Evolutionary conservation across 2,797 vertebrate species (phyloP).

Genomic region (Geotrypetes seraphini): DNA sequence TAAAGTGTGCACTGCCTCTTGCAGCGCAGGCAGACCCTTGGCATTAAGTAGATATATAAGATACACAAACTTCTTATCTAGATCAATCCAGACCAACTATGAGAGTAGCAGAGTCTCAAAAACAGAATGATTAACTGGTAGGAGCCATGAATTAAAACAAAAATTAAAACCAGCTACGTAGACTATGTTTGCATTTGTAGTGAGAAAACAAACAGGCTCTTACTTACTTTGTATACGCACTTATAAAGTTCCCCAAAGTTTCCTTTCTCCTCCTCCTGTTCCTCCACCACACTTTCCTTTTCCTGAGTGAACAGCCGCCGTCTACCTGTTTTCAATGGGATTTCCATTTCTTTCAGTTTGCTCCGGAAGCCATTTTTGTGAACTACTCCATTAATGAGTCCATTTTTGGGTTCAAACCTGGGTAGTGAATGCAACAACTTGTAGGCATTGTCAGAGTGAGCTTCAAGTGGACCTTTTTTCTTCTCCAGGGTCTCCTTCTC

Average conservation of each 20-base stretch:
- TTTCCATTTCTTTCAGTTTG: conserved; percentile 80
- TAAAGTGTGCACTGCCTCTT: too few relatives aligned
- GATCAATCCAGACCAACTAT: accelerated
- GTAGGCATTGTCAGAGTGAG: conserved; percentile 71
- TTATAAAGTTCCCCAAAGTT: conserved; percentile 93
- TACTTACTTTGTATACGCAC: conserved; percentile 89
- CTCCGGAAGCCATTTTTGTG: conserved; percentile 78
- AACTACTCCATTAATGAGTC: conserved; percentile 64
- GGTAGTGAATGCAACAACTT: conserved; percentile 77
- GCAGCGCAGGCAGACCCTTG: too few relatives aligned
- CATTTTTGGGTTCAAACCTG: conserved; percentile 94
- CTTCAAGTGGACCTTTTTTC: conserved; percentile 85
- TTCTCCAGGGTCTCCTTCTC: conserved; percentile 89
- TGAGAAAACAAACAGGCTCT: accelerated
- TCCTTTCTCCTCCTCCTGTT: conserved; percentile 67
- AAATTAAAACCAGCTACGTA: background rate
- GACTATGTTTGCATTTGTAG: accelerated
- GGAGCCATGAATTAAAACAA: accelerated
- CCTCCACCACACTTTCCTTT: conserved; percentile 77
- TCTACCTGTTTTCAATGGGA: conserved; percentile 81
- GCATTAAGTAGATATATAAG: too few relatives aligned
- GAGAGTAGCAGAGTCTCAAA: background rate
- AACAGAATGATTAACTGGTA: accelerated
- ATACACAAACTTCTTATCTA: accelerated
- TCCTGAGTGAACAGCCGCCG: conserved; percentile 96